Evolutionary conservation across 2,113 vertebrate genomes (phyloP).

Genomic region (Macrotus californicus): DNA sequence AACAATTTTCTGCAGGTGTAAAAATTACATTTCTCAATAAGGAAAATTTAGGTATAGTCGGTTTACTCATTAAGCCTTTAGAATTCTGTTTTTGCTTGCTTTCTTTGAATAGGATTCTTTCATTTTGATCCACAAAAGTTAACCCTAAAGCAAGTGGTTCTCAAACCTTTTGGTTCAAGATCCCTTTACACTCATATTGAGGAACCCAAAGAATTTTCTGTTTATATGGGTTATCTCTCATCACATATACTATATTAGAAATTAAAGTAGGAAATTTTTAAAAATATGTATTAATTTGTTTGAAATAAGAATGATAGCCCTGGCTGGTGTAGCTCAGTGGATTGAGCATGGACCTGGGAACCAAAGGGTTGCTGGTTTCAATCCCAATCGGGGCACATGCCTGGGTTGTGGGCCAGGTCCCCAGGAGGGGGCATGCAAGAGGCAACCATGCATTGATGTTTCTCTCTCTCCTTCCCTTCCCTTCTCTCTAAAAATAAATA

Average conservation of each 20-base stretch:
- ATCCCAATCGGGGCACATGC: too few relatives aligned
- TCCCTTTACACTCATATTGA: background rate
- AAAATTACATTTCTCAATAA: constrained; percentile 72
- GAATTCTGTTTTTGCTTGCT: constrained; percentile 58
- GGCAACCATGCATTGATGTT: too few relatives aligned
- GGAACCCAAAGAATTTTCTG: background rate
- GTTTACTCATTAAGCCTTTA: constrained; percentile 69
- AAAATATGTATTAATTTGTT: background rate
- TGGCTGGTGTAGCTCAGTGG: too few relatives aligned
- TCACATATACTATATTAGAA: constrained; percentile 8
- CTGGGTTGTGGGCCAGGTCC: too few relatives aligned
- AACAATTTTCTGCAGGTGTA: constrained; percentile 75
- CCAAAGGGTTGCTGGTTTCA: too few relatives aligned
- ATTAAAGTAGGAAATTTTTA: background rate
- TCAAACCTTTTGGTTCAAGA: constrained; percentile 14
- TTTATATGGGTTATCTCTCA: background rate
- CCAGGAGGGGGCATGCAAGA: too few relatives aligned
- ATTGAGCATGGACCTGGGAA: too few relatives aligned
- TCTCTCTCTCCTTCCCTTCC: too few relatives aligned
- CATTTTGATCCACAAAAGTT: constrained; percentile 46
- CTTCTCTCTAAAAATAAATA: too few relatives aligned
- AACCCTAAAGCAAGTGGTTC: constrained; percentile 42
- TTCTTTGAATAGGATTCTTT: constrained; percentile 55
- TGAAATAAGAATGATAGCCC: background rate
- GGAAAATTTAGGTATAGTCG: constrained; percentile 60